Percentiles rank a stretch among this genome's conserved stretches.
Conservation (phyloP, 1,140 invertebrate species). For the Mercenaria mercenaria region DNA sequence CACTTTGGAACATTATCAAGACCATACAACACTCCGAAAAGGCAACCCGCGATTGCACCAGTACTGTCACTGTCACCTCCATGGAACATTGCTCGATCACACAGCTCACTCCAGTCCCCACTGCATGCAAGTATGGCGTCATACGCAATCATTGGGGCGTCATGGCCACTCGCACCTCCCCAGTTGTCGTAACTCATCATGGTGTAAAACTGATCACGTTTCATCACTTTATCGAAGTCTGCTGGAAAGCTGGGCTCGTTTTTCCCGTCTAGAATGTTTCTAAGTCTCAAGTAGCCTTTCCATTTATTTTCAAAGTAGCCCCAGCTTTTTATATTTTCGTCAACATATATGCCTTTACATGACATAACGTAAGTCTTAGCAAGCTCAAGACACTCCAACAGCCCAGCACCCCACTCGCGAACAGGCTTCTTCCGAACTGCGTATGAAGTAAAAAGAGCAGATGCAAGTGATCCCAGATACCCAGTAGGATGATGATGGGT, state of each 20-base stretch:
- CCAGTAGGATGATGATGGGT: conserved; percentile 85
- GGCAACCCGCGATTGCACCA: conserved; percentile 83
- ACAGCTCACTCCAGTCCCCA: conserved; percentile 82
- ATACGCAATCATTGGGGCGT: conserved; percentile 86
- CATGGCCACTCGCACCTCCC: conserved; percentile 84
- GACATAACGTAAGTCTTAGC: conserved; percentile 43
- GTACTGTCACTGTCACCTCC: conserved; percentile 85
- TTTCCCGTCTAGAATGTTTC: conserved; percentile 78
- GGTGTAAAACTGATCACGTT: conserved; percentile 83
- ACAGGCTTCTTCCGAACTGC: conserved; percentile 81
- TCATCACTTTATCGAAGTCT: conserved; percentile 75
- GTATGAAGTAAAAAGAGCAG: conserved; percentile 84
- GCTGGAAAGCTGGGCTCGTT: conserved; percentile 78
- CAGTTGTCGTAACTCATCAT: conserved; percentile 79
- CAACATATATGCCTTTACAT: conserved; percentile 74
- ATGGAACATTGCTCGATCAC: conserved; percentile 83
- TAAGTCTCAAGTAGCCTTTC: conserved; percentile 79
- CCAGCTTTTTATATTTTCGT: conserved; percentile 80
- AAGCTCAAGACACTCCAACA: conserved; percentile 74
- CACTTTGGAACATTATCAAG: conserved; percentile 77
- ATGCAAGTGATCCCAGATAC: conserved; percentile 83
- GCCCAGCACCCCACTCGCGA: conserved; percentile 78
- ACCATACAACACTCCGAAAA: conserved; percentile 84
- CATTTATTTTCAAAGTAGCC: conserved; percentile 81
- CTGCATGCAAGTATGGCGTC: conserved; percentile 80